These are phyloP conservation scores for Dinocampus coccinellae DNA, from an alignment of 2,888 invertebrate species.

Conservation along the genomic window DNA sequence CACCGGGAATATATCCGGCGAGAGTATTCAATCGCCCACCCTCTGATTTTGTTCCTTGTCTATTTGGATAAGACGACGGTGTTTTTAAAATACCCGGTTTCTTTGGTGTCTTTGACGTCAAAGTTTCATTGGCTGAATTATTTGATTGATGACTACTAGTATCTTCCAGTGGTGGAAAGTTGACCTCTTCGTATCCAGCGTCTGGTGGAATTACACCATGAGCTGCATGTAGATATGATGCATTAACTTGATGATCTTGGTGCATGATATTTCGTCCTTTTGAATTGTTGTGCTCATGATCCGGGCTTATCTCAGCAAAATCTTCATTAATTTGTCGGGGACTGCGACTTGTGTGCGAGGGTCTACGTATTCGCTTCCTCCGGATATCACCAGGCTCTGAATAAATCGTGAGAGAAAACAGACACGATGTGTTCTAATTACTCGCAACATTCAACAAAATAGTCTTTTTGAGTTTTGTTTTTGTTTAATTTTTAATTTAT, in stretches of 20 bases:
- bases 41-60: slow-evolving; percentile 46
- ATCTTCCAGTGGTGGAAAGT: slow-evolving; percentile 46
- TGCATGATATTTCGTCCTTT: slow-evolving; percentile 30
- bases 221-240: slow-evolving; percentile 12
- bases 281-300: slow-evolving; percentile 34
- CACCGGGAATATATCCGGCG: slow-evolving; percentile 50
- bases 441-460: slow-evolving; percentile 1
- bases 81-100: slow-evolving; percentile 62
- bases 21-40: slow-evolving; percentile 44
- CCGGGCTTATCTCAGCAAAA: neutral
- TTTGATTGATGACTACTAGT: neutral
- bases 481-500: neutral
- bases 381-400: slow-evolving; percentile 67
- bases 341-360: slow-evolving; percentile 65
- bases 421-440: slow-evolving; percentile 30
- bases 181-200: slow-evolving; percentile 61
- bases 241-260: slow-evolving; percentile 18
- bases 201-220: slow-evolving; percentile 58
- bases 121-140: slow-evolving; percentile 21
- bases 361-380: slow-evolving; percentile 66
- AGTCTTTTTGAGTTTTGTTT: neutral
- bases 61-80: slow-evolving; percentile 50
- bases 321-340: slow-evolving; percentile 57
- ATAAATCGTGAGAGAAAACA: slow-evolving; percentile 51
- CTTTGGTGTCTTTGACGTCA: slow-evolving; percentile 44